Conservation (phyloP, 2,113 vertebrate genomes). For the Ginglymostoma cirratum region DNA sequence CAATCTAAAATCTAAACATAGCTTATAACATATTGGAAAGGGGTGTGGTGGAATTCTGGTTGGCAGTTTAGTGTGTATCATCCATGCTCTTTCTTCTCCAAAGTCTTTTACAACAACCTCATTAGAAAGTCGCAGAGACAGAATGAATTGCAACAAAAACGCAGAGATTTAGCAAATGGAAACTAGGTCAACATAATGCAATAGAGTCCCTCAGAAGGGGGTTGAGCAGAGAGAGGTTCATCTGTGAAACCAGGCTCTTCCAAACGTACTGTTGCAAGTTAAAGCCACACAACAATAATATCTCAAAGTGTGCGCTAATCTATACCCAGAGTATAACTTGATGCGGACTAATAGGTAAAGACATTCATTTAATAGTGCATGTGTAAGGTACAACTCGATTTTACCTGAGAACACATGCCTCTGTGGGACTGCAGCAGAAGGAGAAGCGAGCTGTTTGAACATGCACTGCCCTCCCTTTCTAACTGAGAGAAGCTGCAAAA, state of each 20-base stretch:
- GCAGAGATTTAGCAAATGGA: not conserved
- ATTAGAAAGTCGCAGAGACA: not conserved
- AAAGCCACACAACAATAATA: not conserved
- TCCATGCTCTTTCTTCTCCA: not conserved
- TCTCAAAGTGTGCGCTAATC: not conserved
- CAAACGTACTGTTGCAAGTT: not conserved
- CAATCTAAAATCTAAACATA: not conserved
- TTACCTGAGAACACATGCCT: not conserved
- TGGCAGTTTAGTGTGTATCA: not conserved
- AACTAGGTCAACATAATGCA: not conserved
- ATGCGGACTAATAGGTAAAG: not conserved
- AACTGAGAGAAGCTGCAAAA: not conserved
- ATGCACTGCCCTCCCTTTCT: not conserved
- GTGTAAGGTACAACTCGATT: no score
- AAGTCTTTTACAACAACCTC: not conserved
- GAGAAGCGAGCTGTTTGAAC: not conserved
- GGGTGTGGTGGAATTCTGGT: not conserved
- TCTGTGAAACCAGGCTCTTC: not conserved
- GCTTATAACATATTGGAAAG: not conserved
- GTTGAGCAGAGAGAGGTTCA: no score
- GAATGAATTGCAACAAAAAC: not conserved
- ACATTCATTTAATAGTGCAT: not conserved
- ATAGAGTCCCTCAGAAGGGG: not conserved
- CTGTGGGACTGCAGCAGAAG: not conserved
- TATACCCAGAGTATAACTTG: not conserved